Percentiles rank a stretch among this genome's conserved stretches.
These are phyloP conservation scores for Rhagoletis zephyria DNA, from an alignment of 1,140 invertebrate species.

Conservation along the genomic window DNA sequence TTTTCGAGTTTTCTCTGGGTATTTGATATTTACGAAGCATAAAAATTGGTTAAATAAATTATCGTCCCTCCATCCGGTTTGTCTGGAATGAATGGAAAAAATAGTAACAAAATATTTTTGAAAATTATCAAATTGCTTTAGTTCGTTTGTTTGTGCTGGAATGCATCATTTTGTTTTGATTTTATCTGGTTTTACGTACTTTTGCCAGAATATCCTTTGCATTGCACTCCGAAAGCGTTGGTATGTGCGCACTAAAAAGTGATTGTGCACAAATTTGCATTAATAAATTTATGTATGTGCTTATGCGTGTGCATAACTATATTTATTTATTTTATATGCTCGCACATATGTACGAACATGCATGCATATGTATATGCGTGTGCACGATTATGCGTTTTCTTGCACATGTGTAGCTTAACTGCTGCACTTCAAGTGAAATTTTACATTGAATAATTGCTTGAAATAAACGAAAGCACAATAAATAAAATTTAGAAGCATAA, in stretches of 20 bases:
- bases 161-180: background rate
- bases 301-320: too few species aligned
- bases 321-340: too few species aligned
- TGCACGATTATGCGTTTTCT: too few species aligned
- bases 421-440: too few species aligned
- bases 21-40: constrained; percentile 12
- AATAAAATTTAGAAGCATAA: too few species aligned
- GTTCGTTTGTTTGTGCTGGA: background rate
- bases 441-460: too few species aligned
- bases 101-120: background rate
- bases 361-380: too few species aligned
- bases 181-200: background rate
- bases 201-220: background rate
- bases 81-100: background rate
- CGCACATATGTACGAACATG: too few species aligned
- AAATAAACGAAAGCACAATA: too few species aligned
- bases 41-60: constrained; percentile 52
- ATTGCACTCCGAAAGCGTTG: background rate
- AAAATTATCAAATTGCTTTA: background rate
- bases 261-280: background rate
- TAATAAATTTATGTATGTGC: background rate
- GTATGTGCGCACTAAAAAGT: background rate
- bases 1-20: background rate
- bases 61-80: background rate
- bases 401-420: too few species aligned